These are phyloP conservation scores for Hymenopus coronatus DNA, from an alignment of 2,888 invertebrate species.

Conservation along the genomic window DNA sequence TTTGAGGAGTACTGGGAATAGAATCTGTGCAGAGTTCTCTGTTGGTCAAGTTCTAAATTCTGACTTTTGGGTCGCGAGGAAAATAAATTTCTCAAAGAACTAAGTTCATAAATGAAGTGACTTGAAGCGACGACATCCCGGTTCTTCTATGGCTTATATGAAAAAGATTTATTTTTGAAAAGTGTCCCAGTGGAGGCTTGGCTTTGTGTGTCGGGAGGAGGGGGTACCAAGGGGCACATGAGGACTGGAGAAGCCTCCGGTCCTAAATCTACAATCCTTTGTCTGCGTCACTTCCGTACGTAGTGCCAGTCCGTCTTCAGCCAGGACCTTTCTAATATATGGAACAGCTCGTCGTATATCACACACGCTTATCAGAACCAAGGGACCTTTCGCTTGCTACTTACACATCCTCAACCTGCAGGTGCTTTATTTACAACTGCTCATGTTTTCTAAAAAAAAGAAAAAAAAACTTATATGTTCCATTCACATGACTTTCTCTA, in stretches of 20 bases:
- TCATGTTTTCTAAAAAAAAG: too few species aligned
- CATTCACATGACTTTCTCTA: too few species aligned
- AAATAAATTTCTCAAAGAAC: not conserved
- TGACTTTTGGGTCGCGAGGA: not conserved
- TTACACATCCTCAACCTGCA: not conserved
- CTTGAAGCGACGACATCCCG: not conserved
- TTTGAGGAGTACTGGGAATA: too few species aligned
- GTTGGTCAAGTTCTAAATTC: not conserved
- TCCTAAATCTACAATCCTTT: conserved; percentile 2
- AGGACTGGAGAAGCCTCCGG: not conserved
- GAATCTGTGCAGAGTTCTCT: too few species aligned
- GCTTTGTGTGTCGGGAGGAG: not conserved
- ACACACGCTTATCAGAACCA: not conserved
- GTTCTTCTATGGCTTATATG: not conserved
- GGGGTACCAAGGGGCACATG: not conserved
- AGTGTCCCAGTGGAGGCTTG: not conserved
- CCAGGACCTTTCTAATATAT: not conserved
- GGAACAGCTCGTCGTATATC: not conserved
- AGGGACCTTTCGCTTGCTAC: not conserved
- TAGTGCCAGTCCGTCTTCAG: not conserved
- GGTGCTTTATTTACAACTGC: not conserved
- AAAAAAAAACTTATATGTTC: too few species aligned
- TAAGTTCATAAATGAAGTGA: not conserved
- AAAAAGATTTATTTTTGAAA: not conserved
- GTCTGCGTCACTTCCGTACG: conserved; percentile 7